Evolutionary conservation across 2,113 vertebrate genomes (phyloP).

Genomic region (Otolemur garnettii): DNA sequence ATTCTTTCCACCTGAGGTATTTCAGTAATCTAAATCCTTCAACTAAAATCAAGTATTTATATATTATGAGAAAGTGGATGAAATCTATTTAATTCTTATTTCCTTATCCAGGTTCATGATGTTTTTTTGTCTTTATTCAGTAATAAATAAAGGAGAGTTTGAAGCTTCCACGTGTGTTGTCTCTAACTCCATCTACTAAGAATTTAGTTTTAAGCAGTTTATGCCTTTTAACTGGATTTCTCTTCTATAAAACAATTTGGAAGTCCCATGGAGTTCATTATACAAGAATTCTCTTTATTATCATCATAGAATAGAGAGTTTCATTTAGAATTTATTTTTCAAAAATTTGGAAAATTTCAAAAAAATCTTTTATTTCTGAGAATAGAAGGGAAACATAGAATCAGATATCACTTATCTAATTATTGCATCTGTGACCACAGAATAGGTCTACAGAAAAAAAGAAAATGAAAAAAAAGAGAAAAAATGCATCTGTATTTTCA

Average conservation of each 20-base stretch:
- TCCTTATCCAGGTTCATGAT: background rate
- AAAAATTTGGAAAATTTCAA: background rate
- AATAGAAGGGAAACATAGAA: background rate
- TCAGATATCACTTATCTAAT: background rate
- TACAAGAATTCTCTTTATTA: background rate
- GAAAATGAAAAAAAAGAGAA: too few species aligned
- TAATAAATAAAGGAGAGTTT: conserved; percentile 18
- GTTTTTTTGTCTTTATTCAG: background rate
- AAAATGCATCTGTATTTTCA: background rate
- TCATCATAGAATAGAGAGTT: background rate
- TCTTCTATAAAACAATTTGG: background rate
- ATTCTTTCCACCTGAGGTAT: background rate
- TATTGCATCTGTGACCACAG: background rate
- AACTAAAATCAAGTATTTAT: background rate
- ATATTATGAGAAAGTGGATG: conserved; percentile 23
- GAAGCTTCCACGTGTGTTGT: background rate
- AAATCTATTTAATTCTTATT: conserved; percentile 22
- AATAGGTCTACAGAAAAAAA: too few species aligned
- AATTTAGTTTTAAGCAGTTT: conserved; percentile 23
- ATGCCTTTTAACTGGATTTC: background rate
- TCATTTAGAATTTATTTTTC: background rate
- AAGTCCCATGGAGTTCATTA: background rate
- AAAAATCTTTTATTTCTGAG: conserved; percentile 1
- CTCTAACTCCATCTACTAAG: background rate
- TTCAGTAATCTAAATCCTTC: background rate